phyloP scores from a whole-genome alignment of 2,888 invertebrate species.

The Endomychus coccineus region DNA sequence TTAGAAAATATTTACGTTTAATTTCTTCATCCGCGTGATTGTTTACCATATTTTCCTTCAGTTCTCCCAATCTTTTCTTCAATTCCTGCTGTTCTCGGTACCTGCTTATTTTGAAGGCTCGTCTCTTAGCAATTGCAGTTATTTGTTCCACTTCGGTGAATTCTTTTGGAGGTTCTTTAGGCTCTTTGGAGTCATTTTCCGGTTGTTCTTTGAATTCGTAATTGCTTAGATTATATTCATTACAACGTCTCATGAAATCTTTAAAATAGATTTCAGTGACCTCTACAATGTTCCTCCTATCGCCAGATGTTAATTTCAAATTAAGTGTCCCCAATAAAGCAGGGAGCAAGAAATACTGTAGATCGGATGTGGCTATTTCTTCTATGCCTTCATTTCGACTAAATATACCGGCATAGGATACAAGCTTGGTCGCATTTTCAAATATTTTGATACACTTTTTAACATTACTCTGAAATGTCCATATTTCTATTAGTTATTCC shows the following conservation, averaged over 20 bases:
- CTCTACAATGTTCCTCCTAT: constrained; percentile 62
- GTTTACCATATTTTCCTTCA: constrained; percentile 58
- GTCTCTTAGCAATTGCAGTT: constrained; percentile 45
- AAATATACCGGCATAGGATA: constrained; percentile 75
- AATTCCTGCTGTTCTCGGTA: constrained; percentile 68
- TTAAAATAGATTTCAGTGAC: constrained; percentile 76
- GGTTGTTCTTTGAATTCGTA: constrained; percentile 38
- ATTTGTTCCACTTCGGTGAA: constrained; percentile 43
- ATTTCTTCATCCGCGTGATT: constrained; percentile 65
- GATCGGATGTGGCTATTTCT: constrained; percentile 74
- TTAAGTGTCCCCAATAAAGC: constrained; percentile 72
- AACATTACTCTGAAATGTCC: constrained; percentile 59
- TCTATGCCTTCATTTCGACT: constrained; percentile 79
- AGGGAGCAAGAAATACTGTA: constrained; percentile 80
- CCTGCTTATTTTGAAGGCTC: constrained; percentile 67
- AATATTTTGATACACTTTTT: constrained; percentile 64
- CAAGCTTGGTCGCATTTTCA: constrained; percentile 74
- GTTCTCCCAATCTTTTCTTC: constrained; percentile 59
- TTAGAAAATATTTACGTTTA: constrained; percentile 73
- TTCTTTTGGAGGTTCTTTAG: constrained; percentile 34
- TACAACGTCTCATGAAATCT: constrained; percentile 77
- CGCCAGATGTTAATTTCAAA: constrained; percentile 56
- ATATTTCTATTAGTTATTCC: not conserved
- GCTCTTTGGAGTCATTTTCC: constrained; percentile 15
- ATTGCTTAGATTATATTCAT: constrained; percentile 70